Evolutionary conservation across 2,888 invertebrate genomes (phyloP).

Genomic region (Meganola albula): DNA sequence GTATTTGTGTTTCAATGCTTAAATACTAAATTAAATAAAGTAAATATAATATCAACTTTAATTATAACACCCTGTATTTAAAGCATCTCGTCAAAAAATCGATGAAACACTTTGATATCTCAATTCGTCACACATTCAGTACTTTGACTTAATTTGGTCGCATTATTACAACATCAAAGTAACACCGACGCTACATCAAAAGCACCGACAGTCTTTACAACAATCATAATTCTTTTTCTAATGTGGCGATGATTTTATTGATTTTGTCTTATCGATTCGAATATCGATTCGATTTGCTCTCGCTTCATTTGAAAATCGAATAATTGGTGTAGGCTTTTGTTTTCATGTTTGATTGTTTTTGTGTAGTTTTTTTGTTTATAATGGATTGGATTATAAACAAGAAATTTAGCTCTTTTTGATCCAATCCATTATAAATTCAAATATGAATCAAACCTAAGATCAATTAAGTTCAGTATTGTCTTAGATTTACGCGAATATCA

Average conservation of each 20-base stretch:
- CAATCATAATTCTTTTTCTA: conserved; percentile 20
- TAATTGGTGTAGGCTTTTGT: conserved; percentile 62
- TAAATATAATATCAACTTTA: too few relatives aligned
- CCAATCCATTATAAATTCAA: too few relatives aligned
- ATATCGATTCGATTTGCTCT: conserved; percentile 60
- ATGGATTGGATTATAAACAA: conserved; percentile 1
- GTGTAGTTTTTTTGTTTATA: conserved; percentile 31
- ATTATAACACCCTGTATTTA: conserved; percentile 26
- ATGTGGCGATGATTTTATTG: conserved; percentile 66
- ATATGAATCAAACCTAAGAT: too few relatives aligned
- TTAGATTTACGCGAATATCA: too few relatives aligned
- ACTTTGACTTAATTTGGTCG: conserved; percentile 74
- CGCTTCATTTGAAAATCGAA: conserved; percentile 53
- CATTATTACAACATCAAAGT: conserved; percentile 71
- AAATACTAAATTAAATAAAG: too few relatives aligned
- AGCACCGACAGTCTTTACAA: conserved; percentile 41
- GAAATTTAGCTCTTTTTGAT: too few relatives aligned
- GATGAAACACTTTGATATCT: conserved; percentile 71
- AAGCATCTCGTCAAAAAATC: conserved; percentile 40
- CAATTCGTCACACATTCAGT: conserved; percentile 74
- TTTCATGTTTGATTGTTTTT: conserved; percentile 47
- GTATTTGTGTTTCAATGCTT: too few relatives aligned
- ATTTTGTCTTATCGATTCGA: conserved; percentile 67
- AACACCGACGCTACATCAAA: conserved; percentile 64
- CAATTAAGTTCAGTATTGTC: too few relatives aligned